phyloP scores from a whole-genome alignment of 2,888 invertebrate species.

The Ichneumoninae sp. region DNA sequence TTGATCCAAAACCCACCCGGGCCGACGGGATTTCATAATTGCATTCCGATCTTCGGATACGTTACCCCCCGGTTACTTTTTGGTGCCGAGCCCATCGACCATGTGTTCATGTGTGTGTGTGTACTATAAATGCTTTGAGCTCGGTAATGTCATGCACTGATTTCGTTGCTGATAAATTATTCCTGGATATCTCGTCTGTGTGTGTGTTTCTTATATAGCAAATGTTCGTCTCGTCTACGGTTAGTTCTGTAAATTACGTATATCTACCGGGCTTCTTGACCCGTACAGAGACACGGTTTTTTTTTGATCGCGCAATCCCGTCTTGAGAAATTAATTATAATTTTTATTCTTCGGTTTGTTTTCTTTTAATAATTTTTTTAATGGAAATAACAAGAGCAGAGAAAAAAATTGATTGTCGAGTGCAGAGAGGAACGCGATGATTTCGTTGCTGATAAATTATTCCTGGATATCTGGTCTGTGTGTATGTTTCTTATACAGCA shows the following conservation, averaged over 20 bases:
- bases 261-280: not conserved
- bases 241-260: not conserved
- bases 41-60: slow-evolving; percentile 71
- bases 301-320: not conserved
- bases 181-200: slow-evolving; percentile 30
- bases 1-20: slow-evolving; percentile 72
- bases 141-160: slow-evolving; percentile 62
- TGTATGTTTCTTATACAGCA: not conserved
- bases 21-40: slow-evolving; percentile 72
- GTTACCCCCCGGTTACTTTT: slow-evolving; percentile 33
- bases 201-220: slow-evolving; percentile 5
- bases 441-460: slow-evolving; percentile 66
- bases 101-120: not conserved
- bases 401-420: too few relatives aligned
- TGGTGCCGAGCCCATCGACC: slow-evolving; percentile 4
- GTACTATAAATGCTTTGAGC: not conserved
- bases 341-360: too few relatives aligned
- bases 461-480: slow-evolving; percentile 25
- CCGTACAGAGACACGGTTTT: not conserved
- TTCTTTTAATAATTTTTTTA: too few relatives aligned
- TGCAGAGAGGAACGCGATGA: slow-evolving; percentile 21
- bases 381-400: too few relatives aligned
- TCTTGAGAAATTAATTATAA: too few relatives aligned
- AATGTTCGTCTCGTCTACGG: not conserved
- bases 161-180: slow-evolving; percentile 66